phyloP scores from a whole-genome alignment of 2,797 vertebrate species.

The Cottoperca gobio region DNA sequence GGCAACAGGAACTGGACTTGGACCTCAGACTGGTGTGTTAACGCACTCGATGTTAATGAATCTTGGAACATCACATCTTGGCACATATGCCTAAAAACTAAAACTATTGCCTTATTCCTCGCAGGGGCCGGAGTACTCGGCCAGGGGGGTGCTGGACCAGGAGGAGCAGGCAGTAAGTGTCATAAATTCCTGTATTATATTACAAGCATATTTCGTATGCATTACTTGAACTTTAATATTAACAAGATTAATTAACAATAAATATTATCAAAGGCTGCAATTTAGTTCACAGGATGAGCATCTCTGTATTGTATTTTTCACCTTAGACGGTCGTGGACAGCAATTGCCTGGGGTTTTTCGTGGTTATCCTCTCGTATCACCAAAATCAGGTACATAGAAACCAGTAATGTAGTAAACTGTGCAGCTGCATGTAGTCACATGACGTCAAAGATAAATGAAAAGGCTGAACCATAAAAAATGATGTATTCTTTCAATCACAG shows the following conservation, averaged over 20 bases:
- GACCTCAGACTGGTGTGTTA: conserved; percentile 89
- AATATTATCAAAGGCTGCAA: background rate
- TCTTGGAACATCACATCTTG: conserved; percentile 3
- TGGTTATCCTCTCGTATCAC: conserved; percentile 96
- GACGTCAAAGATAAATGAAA: background rate
- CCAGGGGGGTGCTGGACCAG: conserved; percentile 75
- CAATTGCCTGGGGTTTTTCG: conserved; percentile 91
- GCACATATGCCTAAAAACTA: conserved; percentile 9
- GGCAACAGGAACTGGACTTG: conserved; percentile 90
- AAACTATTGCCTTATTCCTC: conserved; percentile 12
- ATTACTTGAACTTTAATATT: background rate
- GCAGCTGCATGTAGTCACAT: background rate
- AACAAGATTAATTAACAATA: background rate
- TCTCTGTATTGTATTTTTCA: conserved; percentile 50
- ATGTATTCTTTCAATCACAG: conserved; percentile 50
- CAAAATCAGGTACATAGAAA: conserved; percentile 90
- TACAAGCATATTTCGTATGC: background rate
- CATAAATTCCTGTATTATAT: background rate
- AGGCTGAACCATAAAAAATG: background rate
- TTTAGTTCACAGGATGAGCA: background rate
- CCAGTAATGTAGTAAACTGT: background rate
- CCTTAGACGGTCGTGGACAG: conserved; percentile 88
- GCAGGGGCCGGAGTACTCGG: conserved; percentile 77
- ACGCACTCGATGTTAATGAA: background rate
- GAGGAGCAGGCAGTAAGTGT: conserved; percentile 63